phyloP scores from a whole-genome alignment of 2,113 vertebrate species.

The Platysteira castanea region DNA sequence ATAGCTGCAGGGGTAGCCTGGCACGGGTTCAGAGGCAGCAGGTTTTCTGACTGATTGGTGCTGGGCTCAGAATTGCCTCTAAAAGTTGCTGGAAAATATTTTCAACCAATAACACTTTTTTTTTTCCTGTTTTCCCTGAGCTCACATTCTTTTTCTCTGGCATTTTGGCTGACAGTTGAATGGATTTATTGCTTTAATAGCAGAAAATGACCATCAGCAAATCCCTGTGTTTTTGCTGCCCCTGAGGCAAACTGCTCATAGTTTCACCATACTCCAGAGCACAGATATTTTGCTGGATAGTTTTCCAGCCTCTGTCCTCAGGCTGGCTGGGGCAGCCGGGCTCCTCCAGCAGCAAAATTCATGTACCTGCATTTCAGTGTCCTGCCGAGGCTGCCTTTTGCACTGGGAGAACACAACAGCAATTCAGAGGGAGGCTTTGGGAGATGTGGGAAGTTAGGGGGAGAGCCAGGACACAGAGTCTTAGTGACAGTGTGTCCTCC shows the following conservation, averaged over 20 bases:
- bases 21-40: background rate
- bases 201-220: slow-evolving; percentile 8
- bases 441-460: background rate
- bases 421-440: background rate
- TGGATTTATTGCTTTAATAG: slow-evolving; percentile 47
- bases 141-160: background rate
- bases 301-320: background rate
- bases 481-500: background rate
- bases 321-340: background rate
- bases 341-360: background rate
- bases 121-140: background rate
- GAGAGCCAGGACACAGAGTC: background rate
- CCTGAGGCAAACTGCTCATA: background rate
- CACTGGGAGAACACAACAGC: rapidly evolving
- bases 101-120: background rate
- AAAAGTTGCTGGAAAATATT: slow-evolving; percentile 25
- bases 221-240: background rate
- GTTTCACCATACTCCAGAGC: background rate
- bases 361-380: background rate
- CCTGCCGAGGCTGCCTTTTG: background rate
- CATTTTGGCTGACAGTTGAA: background rate
- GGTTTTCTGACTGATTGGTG: background rate
- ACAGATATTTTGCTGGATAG: background rate
- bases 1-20: background rate
- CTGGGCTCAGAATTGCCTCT: background rate